Evolutionary conservation across 2,797 vertebrate genomes (phyloP).

Genomic region (Cyprinodon diabolis): DNA sequence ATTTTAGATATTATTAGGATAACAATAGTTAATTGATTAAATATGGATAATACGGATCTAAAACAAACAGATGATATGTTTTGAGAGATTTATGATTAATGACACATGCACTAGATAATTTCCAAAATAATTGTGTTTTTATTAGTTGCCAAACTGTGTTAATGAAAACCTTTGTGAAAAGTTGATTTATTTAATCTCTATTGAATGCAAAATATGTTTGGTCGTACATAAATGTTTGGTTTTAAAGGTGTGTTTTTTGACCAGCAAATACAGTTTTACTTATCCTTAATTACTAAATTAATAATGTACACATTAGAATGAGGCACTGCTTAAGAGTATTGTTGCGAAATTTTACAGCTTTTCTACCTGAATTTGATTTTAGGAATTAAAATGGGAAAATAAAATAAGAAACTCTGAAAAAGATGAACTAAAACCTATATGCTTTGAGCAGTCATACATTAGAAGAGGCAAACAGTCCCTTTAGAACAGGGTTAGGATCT

Average conservation of each 20-base stretch:
- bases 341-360: background rate
- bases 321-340: background rate
- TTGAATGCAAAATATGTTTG: background rate
- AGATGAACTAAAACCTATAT: background rate
- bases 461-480: background rate
- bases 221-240: background rate
- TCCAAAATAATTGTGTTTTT: background rate
- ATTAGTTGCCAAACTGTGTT: background rate
- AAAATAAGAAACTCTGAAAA: background rate
- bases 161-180: background rate
- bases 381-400: background rate
- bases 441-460: background rate
- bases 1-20: background rate
- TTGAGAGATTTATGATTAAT: background rate
- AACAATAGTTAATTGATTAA: background rate
- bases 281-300: background rate
- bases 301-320: background rate
- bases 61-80: background rate
- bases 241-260: too few species aligned
- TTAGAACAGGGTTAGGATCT: background rate
- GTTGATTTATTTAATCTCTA: background rate
- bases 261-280: too few species aligned
- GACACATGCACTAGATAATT: background rate
- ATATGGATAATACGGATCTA: background rate
- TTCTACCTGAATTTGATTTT: background rate